Evolutionary conservation across 1,140 invertebrate species (phyloP), one percentile per base, ranked within the genome.

Genomic region (Amphibalanus amphitrite): DNA sequence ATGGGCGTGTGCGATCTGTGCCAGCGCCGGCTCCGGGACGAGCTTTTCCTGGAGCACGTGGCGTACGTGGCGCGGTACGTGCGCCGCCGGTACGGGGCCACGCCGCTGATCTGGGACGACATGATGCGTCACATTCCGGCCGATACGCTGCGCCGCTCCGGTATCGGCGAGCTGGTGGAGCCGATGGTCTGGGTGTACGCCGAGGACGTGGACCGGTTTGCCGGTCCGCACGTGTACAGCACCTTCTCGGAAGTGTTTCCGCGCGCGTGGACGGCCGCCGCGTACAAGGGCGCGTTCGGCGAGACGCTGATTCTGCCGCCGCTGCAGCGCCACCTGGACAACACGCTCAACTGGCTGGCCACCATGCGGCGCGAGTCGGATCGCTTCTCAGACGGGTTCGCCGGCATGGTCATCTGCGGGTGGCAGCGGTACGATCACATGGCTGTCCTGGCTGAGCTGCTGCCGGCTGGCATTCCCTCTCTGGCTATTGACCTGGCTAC

Each of bases 341-440:
- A 75, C 69, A 71, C 74, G 28, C 65, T 75, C 59, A 73, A 70
- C 17, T 75, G 75, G 75, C 64, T 74, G 30, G 69, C 29, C 40
- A 40, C 69, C 47, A 29, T 75, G 20, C 40, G 71, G 67, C 72
- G 73, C 28, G 47, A 73, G 29, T 69, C 70, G n/a, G 33, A 65
- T 23, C 68, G 75, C 64, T 76, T 79, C 10, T 47, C 72, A n/a
- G 68, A 74, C 71, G 72, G 73, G 30, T 68, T 79, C 68, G 70
- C 74, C 69, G 83, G 83, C 28, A 79, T 83, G 74, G 79, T 80
- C 69, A n/a, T 85, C 15, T 84, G 83, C 67, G 84, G 83, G n/a
- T 85, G 83, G 83, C 82, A 82, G 70, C 76, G 83, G 74, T 88
- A 86, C 78, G 87, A 89, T 75, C 87, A 89, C 77, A 87, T 87